phyloP scores from a whole-genome alignment of 2,113 vertebrate genomes.

The Hassar affinis region DNA sequence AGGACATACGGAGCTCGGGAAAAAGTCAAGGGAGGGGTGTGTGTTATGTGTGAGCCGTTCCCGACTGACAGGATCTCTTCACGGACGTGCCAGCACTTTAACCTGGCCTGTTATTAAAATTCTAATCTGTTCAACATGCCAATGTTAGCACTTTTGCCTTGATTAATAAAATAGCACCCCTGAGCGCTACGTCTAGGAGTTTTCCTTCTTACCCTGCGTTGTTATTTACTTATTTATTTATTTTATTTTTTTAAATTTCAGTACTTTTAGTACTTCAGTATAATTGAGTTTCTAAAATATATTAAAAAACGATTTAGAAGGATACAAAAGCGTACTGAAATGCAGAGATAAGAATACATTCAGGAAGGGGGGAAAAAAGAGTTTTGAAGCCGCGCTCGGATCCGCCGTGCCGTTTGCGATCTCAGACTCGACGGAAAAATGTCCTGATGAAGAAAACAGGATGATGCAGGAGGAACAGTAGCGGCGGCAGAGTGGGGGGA shows the following conservation, averaged over 20 bases:
- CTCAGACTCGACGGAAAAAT: slow-evolving; percentile 57
- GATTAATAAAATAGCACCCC: slow-evolving; percentile 89
- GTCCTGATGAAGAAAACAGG: slow-evolving; percentile 68
- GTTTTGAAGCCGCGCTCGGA: background rate
- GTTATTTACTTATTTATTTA: slow-evolving; percentile 56
- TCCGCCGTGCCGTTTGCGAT: slow-evolving; percentile 39
- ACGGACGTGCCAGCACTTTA: slow-evolving; percentile 77
- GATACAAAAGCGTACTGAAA: background rate
- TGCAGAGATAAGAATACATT: background rate
- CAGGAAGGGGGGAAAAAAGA: no score
- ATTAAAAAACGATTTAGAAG: background rate
- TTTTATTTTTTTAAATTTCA: slow-evolving; percentile 68
- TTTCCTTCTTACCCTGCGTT: slow-evolving; percentile 67
- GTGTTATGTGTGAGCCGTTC: slow-evolving; percentile 63
- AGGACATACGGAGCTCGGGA: background rate
- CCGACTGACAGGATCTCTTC: slow-evolving; percentile 76
- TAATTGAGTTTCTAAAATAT: background rate
- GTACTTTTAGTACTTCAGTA: no score
- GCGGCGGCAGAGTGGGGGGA: slow-evolving; percentile 66
- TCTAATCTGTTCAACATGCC: slow-evolving; percentile 90
- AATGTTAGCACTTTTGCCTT: slow-evolving; percentile 90
- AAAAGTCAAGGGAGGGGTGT: slow-evolving; percentile 32
- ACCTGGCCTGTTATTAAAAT: slow-evolving; percentile 79
- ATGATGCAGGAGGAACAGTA: slow-evolving; percentile 73
- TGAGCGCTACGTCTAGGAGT: slow-evolving; percentile 76